Conservation (phyloP, 2,797 vertebrate species). For the Phrynocephalus vlangalii region DNA sequence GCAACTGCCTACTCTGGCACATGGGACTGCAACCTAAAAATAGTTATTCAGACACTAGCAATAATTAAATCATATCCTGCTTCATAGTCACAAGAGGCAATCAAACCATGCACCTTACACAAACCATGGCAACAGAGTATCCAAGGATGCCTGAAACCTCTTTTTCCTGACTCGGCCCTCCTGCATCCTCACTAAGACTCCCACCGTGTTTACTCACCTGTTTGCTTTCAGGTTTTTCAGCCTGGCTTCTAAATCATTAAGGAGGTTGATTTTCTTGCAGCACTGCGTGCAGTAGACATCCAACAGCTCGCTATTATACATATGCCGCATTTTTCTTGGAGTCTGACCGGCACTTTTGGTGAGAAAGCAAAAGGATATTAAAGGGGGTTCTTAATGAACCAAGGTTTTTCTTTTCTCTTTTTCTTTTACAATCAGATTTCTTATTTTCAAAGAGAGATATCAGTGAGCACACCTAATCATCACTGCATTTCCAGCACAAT, state of each 20-base stretch:
- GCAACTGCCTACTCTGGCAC: too few relatives aligned
- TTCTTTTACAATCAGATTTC: background rate
- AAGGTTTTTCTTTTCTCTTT: background rate
- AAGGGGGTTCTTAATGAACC: background rate
- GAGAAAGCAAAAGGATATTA: conserved; percentile 51
- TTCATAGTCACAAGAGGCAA: background rate
- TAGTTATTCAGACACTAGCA: background rate
- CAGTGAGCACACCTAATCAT: background rate
- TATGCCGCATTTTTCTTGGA: conserved; percentile 87
- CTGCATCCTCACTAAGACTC: conserved; percentile 17
- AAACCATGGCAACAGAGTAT: too few relatives aligned
- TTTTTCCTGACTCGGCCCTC: background rate
- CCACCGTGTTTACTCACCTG: conserved; percentile 82
- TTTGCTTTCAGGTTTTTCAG: conserved; percentile 94
- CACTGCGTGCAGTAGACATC: conserved; percentile 98
- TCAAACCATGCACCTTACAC: too few relatives aligned
- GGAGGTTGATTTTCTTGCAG: conserved; percentile 95
- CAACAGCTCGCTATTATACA: conserved; percentile 86
- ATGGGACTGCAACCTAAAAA: background rate
- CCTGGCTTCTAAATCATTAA: conserved; percentile 94
- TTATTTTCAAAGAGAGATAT: background rate
- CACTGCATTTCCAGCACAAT: background rate
- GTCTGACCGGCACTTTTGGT: conserved; percentile 91
- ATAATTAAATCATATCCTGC: background rate
- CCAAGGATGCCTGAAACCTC: too few relatives aligned